Conservation (phyloP, 2,113 vertebrate species). For the Rhegmatorhina hoffmannsi region DNA sequence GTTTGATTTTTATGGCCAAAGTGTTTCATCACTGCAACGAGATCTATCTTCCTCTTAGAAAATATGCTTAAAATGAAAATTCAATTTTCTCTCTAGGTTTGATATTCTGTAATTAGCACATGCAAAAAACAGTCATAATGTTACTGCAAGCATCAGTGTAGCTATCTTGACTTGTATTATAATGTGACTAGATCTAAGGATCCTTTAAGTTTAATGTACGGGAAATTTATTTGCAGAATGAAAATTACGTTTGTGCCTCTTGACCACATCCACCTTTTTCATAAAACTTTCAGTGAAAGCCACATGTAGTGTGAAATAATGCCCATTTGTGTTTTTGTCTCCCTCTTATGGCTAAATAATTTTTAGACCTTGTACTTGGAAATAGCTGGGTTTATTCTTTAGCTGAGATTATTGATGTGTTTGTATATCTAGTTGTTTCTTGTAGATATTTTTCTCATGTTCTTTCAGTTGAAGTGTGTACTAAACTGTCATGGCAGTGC, state of each 20-base stretch:
- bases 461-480: neutral
- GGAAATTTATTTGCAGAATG: neutral
- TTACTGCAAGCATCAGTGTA: neutral
- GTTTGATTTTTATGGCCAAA: conserved; percentile 47
- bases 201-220: neutral
- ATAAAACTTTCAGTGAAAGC: neutral
- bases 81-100: neutral
- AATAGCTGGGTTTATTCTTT: neutral
- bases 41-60: neutral
- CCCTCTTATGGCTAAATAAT: conserved; percentile 1
- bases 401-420: neutral
- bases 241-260: neutral
- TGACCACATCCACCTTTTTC: neutral
- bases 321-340: conserved; percentile 22
- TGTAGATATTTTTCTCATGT: neutral
- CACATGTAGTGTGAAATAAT: rapidly evolving
- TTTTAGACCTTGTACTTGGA: neutral
- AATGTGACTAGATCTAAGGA: neutral
- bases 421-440: neutral
- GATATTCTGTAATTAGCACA: neutral
- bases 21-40: neutral
- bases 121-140: neutral
- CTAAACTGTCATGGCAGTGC: neutral
- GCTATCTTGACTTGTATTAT: neutral
- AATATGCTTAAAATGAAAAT: conserved; percentile 6